These are phyloP conservation scores for Magallana gigas DNA, from an alignment of 1,140 invertebrate species.

Conservation along the genomic window DNA sequence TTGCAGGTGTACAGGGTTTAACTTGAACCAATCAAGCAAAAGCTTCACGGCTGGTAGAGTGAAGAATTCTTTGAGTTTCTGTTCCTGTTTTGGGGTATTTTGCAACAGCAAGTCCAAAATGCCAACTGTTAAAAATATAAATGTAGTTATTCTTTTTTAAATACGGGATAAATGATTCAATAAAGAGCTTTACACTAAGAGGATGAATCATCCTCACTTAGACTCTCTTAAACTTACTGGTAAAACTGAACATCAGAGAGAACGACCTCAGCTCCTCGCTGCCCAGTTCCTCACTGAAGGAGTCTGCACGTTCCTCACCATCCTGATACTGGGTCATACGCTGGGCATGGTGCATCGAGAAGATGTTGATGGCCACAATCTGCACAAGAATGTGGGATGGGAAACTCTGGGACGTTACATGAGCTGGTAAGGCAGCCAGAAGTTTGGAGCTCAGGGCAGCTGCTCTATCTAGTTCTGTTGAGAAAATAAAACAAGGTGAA, in stretches of 20 bases:
- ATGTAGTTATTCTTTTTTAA: no score
- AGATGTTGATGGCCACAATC: conserved; percentile 88
- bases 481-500: not conserved
- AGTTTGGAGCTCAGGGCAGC: conserved; percentile 82
- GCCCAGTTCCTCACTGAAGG: conserved; percentile 59
- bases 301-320: conserved; percentile 40
- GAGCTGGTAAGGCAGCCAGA: conserved; percentile 85
- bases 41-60: conserved; percentile 88
- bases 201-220: no score
- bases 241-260: conserved; percentile 83
- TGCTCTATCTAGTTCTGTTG: conserved; percentile 82
- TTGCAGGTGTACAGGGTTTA: conserved; percentile 82
- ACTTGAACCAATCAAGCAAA: conserved; percentile 86
- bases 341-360: conserved; percentile 84
- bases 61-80: conserved; percentile 83
- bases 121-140: conserved; percentile 66
- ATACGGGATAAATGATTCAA: no score
- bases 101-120: conserved; percentile 85
- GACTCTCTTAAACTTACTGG: conserved; percentile 79
- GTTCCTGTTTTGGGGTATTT: conserved; percentile 84
- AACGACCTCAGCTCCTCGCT: conserved; percentile 79
- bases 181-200: not conserved
- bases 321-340: conserved; percentile 65
- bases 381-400: conserved; percentile 86
- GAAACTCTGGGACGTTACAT: conserved; percentile 89